Percentiles rank a stretch among this genome's conserved stretches.
phyloP scores from a whole-genome alignment of 92 coral and sea anemone genomes.

The Pocillopora meandrina region DNA sequence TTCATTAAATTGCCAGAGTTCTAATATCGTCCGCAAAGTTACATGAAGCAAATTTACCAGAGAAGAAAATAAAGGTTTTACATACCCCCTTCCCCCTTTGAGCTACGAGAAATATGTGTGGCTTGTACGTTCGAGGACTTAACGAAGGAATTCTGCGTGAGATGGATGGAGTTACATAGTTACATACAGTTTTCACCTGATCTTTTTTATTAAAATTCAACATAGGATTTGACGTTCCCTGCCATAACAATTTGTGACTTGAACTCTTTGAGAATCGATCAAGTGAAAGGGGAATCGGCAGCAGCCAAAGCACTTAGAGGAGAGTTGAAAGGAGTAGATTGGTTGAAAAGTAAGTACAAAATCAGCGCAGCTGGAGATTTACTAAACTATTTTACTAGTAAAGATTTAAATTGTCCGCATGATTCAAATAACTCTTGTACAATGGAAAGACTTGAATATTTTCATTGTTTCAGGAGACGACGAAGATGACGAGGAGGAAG shows the following conservation, averaged over 20 bases:
- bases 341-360: background rate
- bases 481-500: background rate
- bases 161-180: no score
- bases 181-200: background rate
- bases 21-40: no score
- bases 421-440: no score
- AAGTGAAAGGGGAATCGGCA: background rate
- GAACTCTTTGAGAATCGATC: slow-evolving; percentile 18
- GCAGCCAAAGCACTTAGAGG: background rate
- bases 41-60: no score
- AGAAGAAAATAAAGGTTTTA: no score
- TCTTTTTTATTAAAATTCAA: background rate
- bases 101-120: no score
- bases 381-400: background rate
- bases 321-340: background rate
- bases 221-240: slow-evolving; percentile 37
- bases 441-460: background rate
- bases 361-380: background rate
- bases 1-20: no score
- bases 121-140: no score
- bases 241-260: slow-evolving; percentile 41
- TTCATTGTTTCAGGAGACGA: background rate
- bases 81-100: no score
- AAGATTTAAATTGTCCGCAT: no score
- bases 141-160: no score